Conservation (phyloP, 2,888 invertebrate genomes). For the Cantharis flavilabris region DNA sequence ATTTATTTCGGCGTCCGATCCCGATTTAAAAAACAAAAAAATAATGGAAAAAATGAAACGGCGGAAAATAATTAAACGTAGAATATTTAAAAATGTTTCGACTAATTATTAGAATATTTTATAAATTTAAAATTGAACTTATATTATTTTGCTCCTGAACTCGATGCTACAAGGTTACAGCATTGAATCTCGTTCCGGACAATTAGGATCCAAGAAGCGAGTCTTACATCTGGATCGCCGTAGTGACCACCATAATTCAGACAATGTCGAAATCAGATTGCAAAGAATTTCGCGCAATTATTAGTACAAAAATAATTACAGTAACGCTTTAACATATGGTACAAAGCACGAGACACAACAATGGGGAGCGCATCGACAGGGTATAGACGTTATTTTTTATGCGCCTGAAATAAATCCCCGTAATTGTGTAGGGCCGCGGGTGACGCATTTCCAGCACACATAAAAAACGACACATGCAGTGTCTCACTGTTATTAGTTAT, state of each 20-base stretch:
- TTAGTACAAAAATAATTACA: constrained; percentile 27
- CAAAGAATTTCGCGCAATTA: constrained; percentile 30
- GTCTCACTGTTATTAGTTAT: constrained; percentile 38
- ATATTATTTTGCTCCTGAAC: not conserved
- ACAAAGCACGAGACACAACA: constrained; percentile 29
- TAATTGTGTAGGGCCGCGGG: constrained; percentile 34
- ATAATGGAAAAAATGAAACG: not conserved
- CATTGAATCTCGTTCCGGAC: constrained; percentile 35
- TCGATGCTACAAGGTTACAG: constrained; percentile 24
- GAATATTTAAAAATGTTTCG: not conserved
- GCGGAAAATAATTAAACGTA: not conserved
- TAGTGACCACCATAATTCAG: constrained; percentile 13
- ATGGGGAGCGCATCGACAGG: constrained; percentile 29
- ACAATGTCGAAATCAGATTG: constrained; percentile 17
- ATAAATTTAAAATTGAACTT: not conserved
- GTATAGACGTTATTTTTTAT: constrained; percentile 37
- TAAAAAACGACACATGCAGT: constrained; percentile 37
- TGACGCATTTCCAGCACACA: constrained; percentile 29
- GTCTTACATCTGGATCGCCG: constrained; percentile 29
- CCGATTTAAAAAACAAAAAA: not conserved
- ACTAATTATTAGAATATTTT: not conserved
- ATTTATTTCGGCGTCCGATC: not conserved
- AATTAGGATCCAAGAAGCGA: constrained; percentile 36
- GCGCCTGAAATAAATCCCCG: constrained; percentile 38
- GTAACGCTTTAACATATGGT: constrained; percentile 29